Percentiles rank a stretch among this genome's conserved stretches.
Evolutionary conservation across 1,140 invertebrate species (phyloP).

Genomic region (Ceratina japonica): DNA sequence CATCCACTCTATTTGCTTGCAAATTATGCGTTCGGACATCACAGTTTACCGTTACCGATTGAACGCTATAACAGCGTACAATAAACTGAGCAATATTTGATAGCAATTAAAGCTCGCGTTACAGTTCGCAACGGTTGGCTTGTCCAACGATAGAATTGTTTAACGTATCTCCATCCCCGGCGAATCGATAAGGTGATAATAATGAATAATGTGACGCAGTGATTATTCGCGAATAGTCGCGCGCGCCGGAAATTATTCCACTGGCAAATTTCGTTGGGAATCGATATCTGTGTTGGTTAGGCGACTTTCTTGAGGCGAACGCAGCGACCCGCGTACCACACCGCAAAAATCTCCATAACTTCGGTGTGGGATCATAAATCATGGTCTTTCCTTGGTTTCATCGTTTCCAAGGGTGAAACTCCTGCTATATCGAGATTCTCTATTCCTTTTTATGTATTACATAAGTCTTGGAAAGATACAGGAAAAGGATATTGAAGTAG

Average conservation of each 20-base stretch:
- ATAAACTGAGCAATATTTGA: neutral
- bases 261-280: conserved; percentile 15
- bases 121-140: neutral
- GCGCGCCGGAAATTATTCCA: neutral
- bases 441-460: conserved; percentile 29
- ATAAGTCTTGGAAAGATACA: neutral
- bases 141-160: conserved; percentile 3
- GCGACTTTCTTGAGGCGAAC: conserved; percentile 20
- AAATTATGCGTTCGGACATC: conserved; percentile 2
- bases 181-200: neutral
- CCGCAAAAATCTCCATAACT: conserved; percentile 38
- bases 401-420: conserved; percentile 7
- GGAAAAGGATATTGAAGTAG: too few species aligned
- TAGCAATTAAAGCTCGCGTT: neutral
- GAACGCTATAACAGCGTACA: neutral
- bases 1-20: neutral
- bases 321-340: neutral
- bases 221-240: neutral
- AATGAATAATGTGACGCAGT: neutral
- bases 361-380: conserved; percentile 35
- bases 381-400: neutral
- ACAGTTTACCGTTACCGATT: neutral
- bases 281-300: conserved; percentile 18
- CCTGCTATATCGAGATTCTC: conserved; percentile 26
- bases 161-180: neutral